These are phyloP conservation scores for Hafferia zeledoni DNA, from an alignment of 2,797 vertebrate species.

Conservation along the genomic window DNA sequence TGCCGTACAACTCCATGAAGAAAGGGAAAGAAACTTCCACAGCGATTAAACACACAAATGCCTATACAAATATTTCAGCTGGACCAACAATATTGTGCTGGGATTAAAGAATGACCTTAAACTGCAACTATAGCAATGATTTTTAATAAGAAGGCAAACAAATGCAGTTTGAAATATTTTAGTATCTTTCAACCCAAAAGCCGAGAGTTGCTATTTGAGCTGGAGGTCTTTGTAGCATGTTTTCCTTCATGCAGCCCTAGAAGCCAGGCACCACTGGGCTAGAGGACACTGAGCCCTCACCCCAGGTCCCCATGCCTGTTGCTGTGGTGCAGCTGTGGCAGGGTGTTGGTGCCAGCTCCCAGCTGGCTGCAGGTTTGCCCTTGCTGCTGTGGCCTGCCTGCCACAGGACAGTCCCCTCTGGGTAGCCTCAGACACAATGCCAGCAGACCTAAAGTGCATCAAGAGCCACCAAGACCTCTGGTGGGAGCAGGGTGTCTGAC, in stretches of 20 bases:
- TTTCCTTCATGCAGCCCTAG: not conserved
- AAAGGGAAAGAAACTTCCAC: not conserved
- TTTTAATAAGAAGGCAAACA: not conserved
- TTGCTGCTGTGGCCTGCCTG: not conserved
- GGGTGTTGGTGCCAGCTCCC: not conserved
- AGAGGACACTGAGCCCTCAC: accelerated
- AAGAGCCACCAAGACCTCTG: not conserved
- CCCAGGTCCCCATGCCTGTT: too few species aligned
- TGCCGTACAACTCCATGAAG: not conserved
- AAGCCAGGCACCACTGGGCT: not conserved
- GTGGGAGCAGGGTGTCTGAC: not conserved
- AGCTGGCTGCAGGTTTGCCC: not conserved
- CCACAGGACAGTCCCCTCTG: not conserved
- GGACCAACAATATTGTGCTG: not conserved
- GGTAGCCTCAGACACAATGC: not conserved
- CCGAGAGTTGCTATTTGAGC: not conserved
- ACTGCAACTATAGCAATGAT: not conserved
- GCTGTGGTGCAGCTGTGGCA: not conserved
- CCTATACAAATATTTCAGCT: not conserved
- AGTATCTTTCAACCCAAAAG: not conserved
- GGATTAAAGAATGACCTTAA: not conserved
- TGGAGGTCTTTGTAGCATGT: not conserved
- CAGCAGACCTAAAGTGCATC: accelerated
- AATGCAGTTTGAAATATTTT: not conserved
- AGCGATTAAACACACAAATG: not conserved